These are phyloP conservation scores for Nothoprocta pentlandii DNA, from an alignment of 2,113 vertebrate species.

Conservation along the genomic window DNA sequence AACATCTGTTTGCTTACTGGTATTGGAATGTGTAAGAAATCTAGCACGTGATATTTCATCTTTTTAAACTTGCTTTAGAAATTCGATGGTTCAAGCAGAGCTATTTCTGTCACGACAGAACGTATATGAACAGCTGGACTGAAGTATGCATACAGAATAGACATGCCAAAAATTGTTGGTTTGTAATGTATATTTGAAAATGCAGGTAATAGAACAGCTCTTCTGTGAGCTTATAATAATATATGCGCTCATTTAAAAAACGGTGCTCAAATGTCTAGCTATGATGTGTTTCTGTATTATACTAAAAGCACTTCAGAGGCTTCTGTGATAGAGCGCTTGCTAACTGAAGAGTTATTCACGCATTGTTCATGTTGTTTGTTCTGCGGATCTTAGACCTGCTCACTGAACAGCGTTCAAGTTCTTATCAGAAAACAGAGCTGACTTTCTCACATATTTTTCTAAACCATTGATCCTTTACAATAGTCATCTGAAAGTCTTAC, in stretches of 20 bases:
- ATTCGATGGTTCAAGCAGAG: rapidly evolving
- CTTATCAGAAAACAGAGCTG: background rate
- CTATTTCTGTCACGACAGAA: background rate
- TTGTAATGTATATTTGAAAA: background rate
- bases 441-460: background rate
- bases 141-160: background rate
- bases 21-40: background rate
- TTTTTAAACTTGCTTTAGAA: background rate
- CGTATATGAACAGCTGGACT: background rate
- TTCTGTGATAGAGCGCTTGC: background rate
- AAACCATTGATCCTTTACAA: background rate
- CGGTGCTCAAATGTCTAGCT: background rate
- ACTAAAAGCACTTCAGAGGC: background rate
- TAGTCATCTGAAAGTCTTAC: background rate
- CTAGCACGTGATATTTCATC: background rate
- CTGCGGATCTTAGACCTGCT: background rate
- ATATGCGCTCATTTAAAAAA: background rate
- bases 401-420: background rate
- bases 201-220: background rate
- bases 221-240: background rate
- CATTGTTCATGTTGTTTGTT: background rate
- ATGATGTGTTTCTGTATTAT: background rate
- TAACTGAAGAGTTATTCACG: background rate
- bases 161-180: background rate
- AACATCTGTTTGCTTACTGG: background rate